Base-by-base conservation (phyloP, 2,888 invertebrate genomes). In the Axea sp. region DNA sequence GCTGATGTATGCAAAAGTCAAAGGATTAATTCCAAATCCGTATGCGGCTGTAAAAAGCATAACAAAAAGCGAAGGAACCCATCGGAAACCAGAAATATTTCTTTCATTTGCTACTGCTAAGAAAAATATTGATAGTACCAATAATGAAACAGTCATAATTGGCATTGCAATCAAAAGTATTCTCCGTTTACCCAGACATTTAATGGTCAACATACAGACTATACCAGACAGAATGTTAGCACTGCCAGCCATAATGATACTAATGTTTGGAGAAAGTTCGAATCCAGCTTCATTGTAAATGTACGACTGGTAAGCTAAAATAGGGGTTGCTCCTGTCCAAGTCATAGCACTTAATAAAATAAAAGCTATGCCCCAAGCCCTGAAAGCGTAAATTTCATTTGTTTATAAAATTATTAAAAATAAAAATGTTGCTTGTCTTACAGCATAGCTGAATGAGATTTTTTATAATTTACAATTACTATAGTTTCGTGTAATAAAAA, bases 1-100 rank as follows among this genome's bases (percentile, higher is more conserved):
- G 17, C 87, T 85, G 19, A 86, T 78, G 59, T 87, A 87, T 31
- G 86, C 83, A 6, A 87, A 77, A 0, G 87, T 85, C 35, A 87
- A 73, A 1, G 87, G 86, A 79, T 87, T 87, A 11, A 87, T 71
- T 1, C 85, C 85, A 7, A 86, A 75, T 1, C 87, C 87, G 41
- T 83, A 86, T 0, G 80, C 81, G 6, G 86, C 55, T 0, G 84
- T 82, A 69, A 82, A 86, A 17, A 82, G 76, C 67, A 86, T 76
- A 35, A 87, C 79, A 59, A 84, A 86, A 7, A 83, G 78, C 1
- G 82, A 81, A 1, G 87, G 87, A 26, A 87, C 69, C 86, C 86
- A 87, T 57, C 81, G 76, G 22, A 79, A 62, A 1, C 41, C 47
- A 1, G 76, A 57, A 8, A 87, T 82, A 67, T 86, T 78, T n/a